Conservation (phyloP, 37 sponge, comb jelly and placozoan genomes). For the Eunapius fragilis region DNA sequence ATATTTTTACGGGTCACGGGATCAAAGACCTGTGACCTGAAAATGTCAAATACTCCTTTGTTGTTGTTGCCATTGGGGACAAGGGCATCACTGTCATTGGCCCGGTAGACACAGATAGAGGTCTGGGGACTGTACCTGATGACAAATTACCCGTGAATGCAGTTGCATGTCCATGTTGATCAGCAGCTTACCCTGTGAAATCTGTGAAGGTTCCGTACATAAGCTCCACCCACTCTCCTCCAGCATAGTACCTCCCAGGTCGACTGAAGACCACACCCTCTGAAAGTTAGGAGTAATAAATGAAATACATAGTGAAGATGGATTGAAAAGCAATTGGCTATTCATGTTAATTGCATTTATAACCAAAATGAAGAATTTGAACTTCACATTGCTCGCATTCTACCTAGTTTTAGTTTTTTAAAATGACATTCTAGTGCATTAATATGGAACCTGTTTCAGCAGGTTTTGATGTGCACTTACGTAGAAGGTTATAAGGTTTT, state of each 20-base stretch:
- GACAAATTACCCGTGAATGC: background rate
- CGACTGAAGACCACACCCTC: background rate
- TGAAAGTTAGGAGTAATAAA: background rate
- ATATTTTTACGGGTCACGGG: background rate
- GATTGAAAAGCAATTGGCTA: no score
- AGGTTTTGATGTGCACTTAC: background rate
- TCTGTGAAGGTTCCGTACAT: background rate
- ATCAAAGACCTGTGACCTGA: background rate
- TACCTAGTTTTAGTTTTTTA: no score
- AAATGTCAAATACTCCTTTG: background rate
- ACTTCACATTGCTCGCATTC: no score
- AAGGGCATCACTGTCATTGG: background rate
- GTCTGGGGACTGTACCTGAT: background rate
- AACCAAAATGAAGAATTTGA: no score
- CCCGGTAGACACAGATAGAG: background rate
- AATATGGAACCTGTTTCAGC: no score
- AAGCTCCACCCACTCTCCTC: background rate
- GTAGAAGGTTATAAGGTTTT: background rate
- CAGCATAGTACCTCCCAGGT: background rate
- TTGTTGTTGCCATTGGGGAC: background rate
- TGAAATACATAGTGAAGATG: background rate
- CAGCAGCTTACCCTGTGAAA: background rate
- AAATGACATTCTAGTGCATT: no score
- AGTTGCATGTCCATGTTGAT: background rate
- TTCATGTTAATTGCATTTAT: no score